Evolutionary conservation across 2,113 vertebrate genomes (phyloP).

Genomic region (Oncorhynchus mykiss): DNA sequence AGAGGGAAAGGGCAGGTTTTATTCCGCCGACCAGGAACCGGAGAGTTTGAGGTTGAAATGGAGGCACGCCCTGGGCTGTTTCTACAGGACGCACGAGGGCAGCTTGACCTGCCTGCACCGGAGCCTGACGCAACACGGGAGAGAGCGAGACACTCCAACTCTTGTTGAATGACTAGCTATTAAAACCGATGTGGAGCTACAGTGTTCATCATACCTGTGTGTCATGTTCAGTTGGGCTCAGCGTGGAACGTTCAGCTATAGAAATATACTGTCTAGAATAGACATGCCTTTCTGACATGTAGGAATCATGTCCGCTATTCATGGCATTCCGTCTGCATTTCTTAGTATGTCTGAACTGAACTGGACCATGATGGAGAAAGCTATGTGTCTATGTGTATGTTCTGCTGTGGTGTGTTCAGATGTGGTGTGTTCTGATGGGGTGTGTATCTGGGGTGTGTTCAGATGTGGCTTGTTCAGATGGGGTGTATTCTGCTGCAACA

Average conservation of each 20-base stretch:
- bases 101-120: conserved; percentile 48
- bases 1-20: conserved; percentile 55
- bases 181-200: neutral
- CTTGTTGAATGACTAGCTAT: conserved; percentile 4
- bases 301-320: too few relatives aligned
- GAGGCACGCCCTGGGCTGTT: conserved; percentile 45
- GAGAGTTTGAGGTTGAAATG: conserved; percentile 73
- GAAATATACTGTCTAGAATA: neutral
- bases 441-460: conserved; percentile 9
- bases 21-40: conserved; percentile 44
- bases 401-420: too few relatives aligned
- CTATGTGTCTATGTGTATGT: too few relatives aligned
- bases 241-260: conserved; percentile 4
- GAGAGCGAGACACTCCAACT: neutral
- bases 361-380: too few relatives aligned
- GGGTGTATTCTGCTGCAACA: too few relatives aligned
- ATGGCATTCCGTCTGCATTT: neutral
- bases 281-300: too few relatives aligned
- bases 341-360: neutral
- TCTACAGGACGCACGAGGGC: conserved; percentile 43
- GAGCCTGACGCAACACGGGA: neutral
- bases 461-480: too few relatives aligned
- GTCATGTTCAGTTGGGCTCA: too few relatives aligned
- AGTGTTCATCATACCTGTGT: neutral
- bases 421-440: neutral